Evolutionary conservation across 2,797 vertebrate species (phyloP), one percentile per base, ranked within the genome.

Genomic region (Crax fasciolata): DNA sequence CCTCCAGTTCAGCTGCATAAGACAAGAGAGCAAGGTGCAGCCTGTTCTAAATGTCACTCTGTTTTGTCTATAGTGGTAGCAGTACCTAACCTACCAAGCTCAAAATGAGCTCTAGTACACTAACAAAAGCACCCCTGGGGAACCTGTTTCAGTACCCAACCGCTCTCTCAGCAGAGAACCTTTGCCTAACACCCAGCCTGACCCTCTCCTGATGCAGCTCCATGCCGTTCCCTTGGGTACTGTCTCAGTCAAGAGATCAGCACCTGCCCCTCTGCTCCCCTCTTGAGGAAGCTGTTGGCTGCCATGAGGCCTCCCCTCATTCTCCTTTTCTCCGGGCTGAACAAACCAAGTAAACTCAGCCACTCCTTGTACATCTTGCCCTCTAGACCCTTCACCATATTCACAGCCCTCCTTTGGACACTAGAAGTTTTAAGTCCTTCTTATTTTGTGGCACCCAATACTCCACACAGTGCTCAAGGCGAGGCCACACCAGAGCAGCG

Each of bases 81-180:
- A 30, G 13, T 12, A 51, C 7, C 3, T 49, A 23, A 83, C 43
- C 14, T 28, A 57, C 6, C 8, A 15, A 78, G 2, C 25, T 84
- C 51, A 23, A 59, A 59, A 9, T 0, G 0, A 63, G 28, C 17
- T 57, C 44, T 87, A 58, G 18, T 7, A 11, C 28, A 10, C 23
- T 73, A 4, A 28, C 18, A 11, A 17, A 80, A 75, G 48, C 35
- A 35, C 35, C n/a, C 30, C 54, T 57, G 30, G 11, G 8, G 19
- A 32, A 18, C 19, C 30, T 32, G 54, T 57, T 19, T 19, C 54
- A 57, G 18, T 57, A 18, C 30, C 54, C n/a, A 55, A 55, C 8
- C 28, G 30, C 30, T 11, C 54, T n/a, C 54, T 55, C 35, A 28
- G 54, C 9, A 19, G 19, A 57, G 30, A 57, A 57, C 30, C 54